phyloP scores from a whole-genome alignment of 1,140 invertebrate genomes.

The Lasaia peninsularis region DNA sequence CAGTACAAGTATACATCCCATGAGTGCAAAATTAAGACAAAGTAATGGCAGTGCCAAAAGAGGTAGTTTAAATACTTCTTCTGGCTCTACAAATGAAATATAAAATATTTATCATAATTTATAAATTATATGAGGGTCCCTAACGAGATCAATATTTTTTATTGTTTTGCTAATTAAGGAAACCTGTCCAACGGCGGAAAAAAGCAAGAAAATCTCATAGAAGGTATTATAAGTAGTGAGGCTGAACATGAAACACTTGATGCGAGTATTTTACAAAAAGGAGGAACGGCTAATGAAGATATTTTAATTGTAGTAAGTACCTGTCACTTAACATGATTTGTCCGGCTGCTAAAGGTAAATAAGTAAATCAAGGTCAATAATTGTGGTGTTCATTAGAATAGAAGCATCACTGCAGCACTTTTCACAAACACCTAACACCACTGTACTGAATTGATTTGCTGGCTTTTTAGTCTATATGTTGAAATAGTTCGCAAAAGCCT shows the following conservation, averaged over 20 bases:
- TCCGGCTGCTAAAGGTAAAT: constrained; percentile 52
- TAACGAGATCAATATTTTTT: constrained; percentile 71
- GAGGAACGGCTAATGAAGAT: constrained; percentile 53
- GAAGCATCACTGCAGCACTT: constrained; percentile 61
- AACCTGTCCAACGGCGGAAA: constrained; percentile 58
- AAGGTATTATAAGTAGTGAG: constrained; percentile 81
- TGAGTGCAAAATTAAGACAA: constrained; percentile 52
- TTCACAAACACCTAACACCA: constrained; percentile 61
- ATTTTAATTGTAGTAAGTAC: constrained; percentile 68
- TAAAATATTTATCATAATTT: constrained; percentile 48
- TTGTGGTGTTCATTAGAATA: constrained; percentile 66
- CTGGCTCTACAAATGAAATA: constrained; percentile 61
- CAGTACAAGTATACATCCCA: constrained; percentile 47
- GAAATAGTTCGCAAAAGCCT: constrained; percentile 43
- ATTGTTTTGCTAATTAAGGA: constrained; percentile 75
- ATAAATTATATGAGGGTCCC: constrained; percentile 58
- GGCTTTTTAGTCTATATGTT: constrained; percentile 66
- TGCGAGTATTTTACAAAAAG: constrained; percentile 65
- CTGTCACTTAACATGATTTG: constrained; percentile 23
- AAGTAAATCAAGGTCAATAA: constrained; percentile 34
- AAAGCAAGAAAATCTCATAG: constrained; percentile 77
- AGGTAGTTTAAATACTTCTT: constrained; percentile 57
- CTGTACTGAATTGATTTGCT: constrained; percentile 63
- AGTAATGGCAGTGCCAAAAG: constrained; percentile 62
- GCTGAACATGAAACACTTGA: constrained; percentile 80